Conservation (phyloP, 2,888 invertebrate genomes). For the Drosophila eohydei region DNA sequence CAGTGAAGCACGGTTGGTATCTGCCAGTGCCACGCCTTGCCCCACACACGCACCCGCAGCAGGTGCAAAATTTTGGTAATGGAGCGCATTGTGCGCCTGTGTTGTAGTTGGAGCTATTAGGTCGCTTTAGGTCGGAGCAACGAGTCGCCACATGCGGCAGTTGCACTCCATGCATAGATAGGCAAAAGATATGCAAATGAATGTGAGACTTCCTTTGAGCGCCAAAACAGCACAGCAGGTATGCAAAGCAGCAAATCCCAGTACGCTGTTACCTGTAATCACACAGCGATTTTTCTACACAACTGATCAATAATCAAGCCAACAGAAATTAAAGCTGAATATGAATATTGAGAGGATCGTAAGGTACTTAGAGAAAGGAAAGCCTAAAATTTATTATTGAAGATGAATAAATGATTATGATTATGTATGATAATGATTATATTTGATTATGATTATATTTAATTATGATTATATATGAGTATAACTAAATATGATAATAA, state of each 20-base stretch:
- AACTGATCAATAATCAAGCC: slow-evolving; percentile 1
- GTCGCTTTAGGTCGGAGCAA: slow-evolving; percentile 6
- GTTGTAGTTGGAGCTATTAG: neutral
- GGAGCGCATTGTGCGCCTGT: slow-evolving; percentile 1
- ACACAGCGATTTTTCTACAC: neutral
- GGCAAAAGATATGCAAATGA: slow-evolving; percentile 36
- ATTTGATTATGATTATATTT: no score
- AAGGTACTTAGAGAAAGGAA: neutral
- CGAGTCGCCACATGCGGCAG: slow-evolving; percentile 14
- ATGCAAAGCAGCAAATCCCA: neutral
- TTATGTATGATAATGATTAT: no score
- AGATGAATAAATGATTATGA: neutral
- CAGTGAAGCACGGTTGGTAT: neutral
- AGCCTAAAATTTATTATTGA: neutral
- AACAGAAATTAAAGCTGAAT: neutral
- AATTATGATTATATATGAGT: no score
- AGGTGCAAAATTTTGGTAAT: slow-evolving; percentile 19
- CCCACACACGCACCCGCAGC: neutral
- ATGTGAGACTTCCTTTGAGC: slow-evolving; percentile 18
- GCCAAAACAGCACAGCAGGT: neutral
- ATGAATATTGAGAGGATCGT: neutral
- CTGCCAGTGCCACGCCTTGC: neutral
- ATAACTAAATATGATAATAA: no score
- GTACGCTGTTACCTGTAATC: neutral
- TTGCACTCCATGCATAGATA: slow-evolving; percentile 7